Evolutionary conservation across 2,797 vertebrate species (phyloP), one percentile per base, ranked within the genome.

Genomic region (Ataeniobius toweri): DNA sequence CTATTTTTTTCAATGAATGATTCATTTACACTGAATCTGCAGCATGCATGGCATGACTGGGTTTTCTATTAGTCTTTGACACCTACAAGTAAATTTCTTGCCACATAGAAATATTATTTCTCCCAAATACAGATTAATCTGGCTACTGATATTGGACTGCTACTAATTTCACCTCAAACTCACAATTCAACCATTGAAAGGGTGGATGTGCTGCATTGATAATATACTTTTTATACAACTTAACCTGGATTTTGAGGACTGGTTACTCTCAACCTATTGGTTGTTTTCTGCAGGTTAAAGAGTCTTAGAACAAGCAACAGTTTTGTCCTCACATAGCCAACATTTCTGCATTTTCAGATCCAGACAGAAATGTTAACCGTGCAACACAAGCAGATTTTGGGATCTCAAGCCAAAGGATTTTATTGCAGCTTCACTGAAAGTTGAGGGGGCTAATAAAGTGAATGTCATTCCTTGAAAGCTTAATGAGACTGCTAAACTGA

Each of bases 401-500:
- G 28, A 20, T 18, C 59, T 63, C 16, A 20, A 36, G 18, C 51
- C 6, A 6, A 51, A 6, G 6, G 14, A 65, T 65, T 22, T 39
- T 39, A 22, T 3, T 31, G 28, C 14, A 61, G 28, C 28, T 36
- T 31, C 2, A 1, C 6, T 31, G 59, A 63, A 63, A 6, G 59
- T 36, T 36, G 28, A 3, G 2, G 59, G 18, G 20, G 16, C 18
- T 9, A 36, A 22, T 36, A 71, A 55, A 4, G 71, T 63, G 46
- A 67, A 71, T 36, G 20, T 78, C 55, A 63, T 71, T 46, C 58
- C 28, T 36, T 55, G 73, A 79, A 77, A 82, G 76, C 56, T 13
- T n/a, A 76, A 58, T 75, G 39, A 75, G 86, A 81, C 28, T 36
- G 36, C 39, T 72, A 75, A 83, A 80, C 58, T 76, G 67, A 28